phyloP scores from a whole-genome alignment of 2,797 vertebrate species.

The Enteromius viviparus region DNA sequence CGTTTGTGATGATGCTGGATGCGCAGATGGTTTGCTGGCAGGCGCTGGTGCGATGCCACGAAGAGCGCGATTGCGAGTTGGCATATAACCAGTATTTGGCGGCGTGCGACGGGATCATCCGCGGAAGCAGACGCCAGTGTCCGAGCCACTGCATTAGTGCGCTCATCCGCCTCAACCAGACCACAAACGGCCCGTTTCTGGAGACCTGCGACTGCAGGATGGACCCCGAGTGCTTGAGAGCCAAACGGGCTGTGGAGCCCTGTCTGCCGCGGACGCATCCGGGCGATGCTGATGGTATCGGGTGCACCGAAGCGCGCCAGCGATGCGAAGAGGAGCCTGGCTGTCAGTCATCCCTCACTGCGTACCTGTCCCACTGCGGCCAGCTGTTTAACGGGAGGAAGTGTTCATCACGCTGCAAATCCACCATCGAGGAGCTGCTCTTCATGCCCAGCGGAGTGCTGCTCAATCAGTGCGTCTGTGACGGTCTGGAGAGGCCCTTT shows the following conservation, averaged over 20 bases:
- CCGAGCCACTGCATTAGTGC: conserved; percentile 83
- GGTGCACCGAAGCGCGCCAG: conserved; percentile 82
- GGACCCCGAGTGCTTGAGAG: conserved; percentile 73
- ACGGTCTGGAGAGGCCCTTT: conserved; percentile 82
- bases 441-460: conserved; percentile 75
- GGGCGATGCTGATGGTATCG: conserved; percentile 71
- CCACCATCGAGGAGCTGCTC: conserved; percentile 80
- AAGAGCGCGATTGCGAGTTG: conserved; percentile 78
- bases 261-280: conserved; percentile 77
- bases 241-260: conserved; percentile 78
- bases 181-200: conserved; percentile 75
- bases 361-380: conserved; percentile 80
- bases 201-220: conserved; percentile 79
- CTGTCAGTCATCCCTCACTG: conserved; percentile 75
- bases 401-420: conserved; percentile 77
- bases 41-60: conserved; percentile 78
- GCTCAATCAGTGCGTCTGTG: conserved; percentile 81
- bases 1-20: conserved; percentile 70
- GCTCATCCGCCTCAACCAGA: conserved; percentile 79
- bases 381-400: conserved; percentile 84
- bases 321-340: conserved; percentile 76
- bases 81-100: conserved; percentile 77
- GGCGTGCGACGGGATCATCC: conserved; percentile 78
- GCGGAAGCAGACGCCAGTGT: conserved; percentile 72
- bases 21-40: conserved; percentile 81